Evolutionary conservation across 2,888 invertebrate genomes (phyloP), one percentile per base, ranked within the genome.

Genomic region (Stomorhina lunata): DNA sequence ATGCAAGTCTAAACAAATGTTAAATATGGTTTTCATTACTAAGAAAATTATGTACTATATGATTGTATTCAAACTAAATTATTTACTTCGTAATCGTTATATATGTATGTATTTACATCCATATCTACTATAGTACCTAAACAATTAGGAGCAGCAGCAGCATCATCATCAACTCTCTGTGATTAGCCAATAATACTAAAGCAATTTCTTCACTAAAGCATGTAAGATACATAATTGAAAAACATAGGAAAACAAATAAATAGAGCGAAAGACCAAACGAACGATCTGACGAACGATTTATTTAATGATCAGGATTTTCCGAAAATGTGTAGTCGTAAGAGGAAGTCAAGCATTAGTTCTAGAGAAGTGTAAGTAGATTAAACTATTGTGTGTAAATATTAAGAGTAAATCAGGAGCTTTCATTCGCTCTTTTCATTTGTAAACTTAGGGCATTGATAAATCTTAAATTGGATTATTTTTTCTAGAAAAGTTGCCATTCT

Each of bases 121-220:
- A 32, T 32, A 32, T 9, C 3, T 6, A 17, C 17, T 17, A 15
- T 17, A 15, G 43, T 43, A 43, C n/a, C 22, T 9, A n/a, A 15
- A 15, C 15, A 55, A 32, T 9, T 2, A 6, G n/a, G 12, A 37
- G 37, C 37, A 37, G 37, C 6, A 6, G n/a, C n/a, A 37, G 37
- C 37, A 37, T 12, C 37, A 55, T 55, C 59, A 32, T 32, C 32
- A 65, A 48, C 20, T 32, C 32, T 48, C 32, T 34, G 32, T 65
- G 48, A 65, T 65, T 65, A 65, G 48, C n/a, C 32, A 34, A 10
- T 25, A 45, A 48, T 20, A 34, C n/a, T 66, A 15, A 10, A 37
- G 20, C 6, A 50, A 53, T 32, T 22, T 50, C 34, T n/a, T 48
- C 32, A 12, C 15, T 20, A 45, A 22, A 22, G 22, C 17, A 20